Base-by-base conservation (phyloP, 2,797 vertebrate species). In the Eulemur rubriventer region DNA sequence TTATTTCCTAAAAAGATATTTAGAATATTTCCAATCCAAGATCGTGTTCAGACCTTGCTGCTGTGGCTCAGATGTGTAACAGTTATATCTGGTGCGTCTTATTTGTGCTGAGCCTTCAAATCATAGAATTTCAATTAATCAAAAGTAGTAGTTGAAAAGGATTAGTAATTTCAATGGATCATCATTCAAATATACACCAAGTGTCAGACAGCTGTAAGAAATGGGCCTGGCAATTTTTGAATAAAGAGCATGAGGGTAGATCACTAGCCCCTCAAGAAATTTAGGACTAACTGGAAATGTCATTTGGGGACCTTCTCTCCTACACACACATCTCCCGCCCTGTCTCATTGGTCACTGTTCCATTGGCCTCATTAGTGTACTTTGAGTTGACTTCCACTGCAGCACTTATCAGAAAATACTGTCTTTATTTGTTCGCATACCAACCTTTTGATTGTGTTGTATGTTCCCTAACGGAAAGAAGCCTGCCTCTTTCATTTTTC, bases 311-410 rank as follows among this genome's bases (percentile, higher is more conserved):
- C 41, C 3, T 17, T 22, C 30, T 52, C 13, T 35, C 63, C 35
- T 52, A 0, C 13, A 20, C 22, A 6, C 26, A 16, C 16, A 12
- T 4, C 1, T 12, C 0, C 26, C 48, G 3, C 33, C 20, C 9
- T 33, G 1, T 2, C 18, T 17, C 65, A 24, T 0, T 8, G 12
- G 26, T 46, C 18, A 1, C 22, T 76, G n/a, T 52, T n/a, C 43
- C 33, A 1, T n/a, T 20, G 4, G 7, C 35, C 55, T 89, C 52
- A 2, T 9, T 35, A 8, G 2, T 50, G 30, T 57, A 22, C 52
- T 69, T 48, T 50, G 9, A 35, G 50, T 76, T 85, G 12, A 16
- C 33, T 22, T 16, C 33, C 7, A 0, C 4, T 18, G 26, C 0
- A 2, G 72, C 28, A 11, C 13, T 79, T 10, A 50, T 3, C 22